Conservation (phyloP, 2,888 invertebrate species). For the Chaetoderma sp. region DNA sequence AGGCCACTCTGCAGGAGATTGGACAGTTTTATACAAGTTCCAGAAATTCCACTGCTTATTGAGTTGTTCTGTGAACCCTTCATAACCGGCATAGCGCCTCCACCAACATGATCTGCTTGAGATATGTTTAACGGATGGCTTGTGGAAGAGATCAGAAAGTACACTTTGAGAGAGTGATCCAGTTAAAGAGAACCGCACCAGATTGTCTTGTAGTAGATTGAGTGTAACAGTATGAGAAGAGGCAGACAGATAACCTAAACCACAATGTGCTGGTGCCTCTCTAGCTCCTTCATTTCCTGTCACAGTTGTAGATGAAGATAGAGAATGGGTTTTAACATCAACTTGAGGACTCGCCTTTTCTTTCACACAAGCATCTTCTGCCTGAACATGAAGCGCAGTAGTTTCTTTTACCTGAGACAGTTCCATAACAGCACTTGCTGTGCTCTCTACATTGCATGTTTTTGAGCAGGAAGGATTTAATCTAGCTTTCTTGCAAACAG, state of each 20-base stretch:
- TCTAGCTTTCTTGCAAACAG: no score
- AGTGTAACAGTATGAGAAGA: conserved; percentile 70
- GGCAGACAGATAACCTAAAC: conserved; percentile 30
- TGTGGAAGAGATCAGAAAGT: conserved; percentile 72
- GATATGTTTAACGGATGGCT: conserved; percentile 46
- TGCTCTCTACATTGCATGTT: background rate
- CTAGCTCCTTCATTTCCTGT: no score
- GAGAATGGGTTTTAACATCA: no score
- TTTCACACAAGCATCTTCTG: no score
- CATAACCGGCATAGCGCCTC: conserved; percentile 36
- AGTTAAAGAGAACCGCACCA: conserved; percentile 84
- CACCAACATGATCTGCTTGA: conserved; percentile 48
- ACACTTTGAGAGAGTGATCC: conserved; percentile 84
- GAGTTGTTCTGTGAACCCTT: background rate
- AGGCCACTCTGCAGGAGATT: conserved; percentile 73
- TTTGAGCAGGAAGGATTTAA: background rate
- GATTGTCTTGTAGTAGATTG: conserved; percentile 75
- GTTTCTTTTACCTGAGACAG: no score
- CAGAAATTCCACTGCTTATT: conserved; percentile 40
- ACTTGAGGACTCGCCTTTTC: no score
- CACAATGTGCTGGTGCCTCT: no score
- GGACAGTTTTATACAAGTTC: conserved; percentile 37
- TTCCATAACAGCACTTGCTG: background rate
- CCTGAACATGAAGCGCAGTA: no score
- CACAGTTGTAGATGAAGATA: no score